These are phyloP conservation scores for Eutrigla gurnardus DNA, from an alignment of 2,797 vertebrate species.

Conservation along the genomic window DNA sequence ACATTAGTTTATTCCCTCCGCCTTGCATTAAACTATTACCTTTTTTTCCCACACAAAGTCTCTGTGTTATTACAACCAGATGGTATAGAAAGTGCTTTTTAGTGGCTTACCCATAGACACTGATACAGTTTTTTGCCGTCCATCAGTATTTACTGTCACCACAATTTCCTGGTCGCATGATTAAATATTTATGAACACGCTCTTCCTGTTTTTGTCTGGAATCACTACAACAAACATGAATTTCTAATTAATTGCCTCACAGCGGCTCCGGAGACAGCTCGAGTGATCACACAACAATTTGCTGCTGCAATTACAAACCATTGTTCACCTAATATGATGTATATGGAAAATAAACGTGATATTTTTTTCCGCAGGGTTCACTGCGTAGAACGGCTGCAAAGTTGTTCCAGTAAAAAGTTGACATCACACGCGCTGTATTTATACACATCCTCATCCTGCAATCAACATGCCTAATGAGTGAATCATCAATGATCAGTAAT, in stretches of 20 bases:
- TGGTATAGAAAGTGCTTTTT: slow-evolving; percentile 29
- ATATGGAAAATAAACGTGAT: slow-evolving; percentile 20
- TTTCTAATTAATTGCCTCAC: slow-evolving; percentile 69
- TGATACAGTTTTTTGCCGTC: slow-evolving; percentile 42
- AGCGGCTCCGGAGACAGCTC: slow-evolving; percentile 52
- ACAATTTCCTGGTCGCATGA: slow-evolving; percentile 64
- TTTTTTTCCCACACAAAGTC: slow-evolving; percentile 34
- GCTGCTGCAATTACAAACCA: slow-evolving; percentile 59
- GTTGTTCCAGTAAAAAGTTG: neutral
- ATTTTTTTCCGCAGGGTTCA: neutral
- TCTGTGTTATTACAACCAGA: slow-evolving; percentile 28
- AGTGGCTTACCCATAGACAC: slow-evolving; percentile 30
- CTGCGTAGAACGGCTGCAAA: neutral
- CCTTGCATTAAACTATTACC: neutral
- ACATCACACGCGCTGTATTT: slow-evolving; percentile 6
- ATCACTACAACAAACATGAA: slow-evolving; percentile 71
- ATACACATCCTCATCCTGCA: slow-evolving; percentile 4
- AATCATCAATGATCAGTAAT: slow-evolving; percentile 58
- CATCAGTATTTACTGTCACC: slow-evolving; percentile 66
- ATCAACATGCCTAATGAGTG: slow-evolving; percentile 36
- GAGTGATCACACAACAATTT: slow-evolving; percentile 68
- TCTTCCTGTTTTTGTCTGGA: slow-evolving; percentile 61
- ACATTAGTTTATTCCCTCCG: neutral
- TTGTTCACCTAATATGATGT: slow-evolving; percentile 55
- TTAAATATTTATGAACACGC: slow-evolving; percentile 73